Base-by-base conservation (phyloP, 2,797 vertebrate genomes). In the Catharus ustulatus region DNA sequence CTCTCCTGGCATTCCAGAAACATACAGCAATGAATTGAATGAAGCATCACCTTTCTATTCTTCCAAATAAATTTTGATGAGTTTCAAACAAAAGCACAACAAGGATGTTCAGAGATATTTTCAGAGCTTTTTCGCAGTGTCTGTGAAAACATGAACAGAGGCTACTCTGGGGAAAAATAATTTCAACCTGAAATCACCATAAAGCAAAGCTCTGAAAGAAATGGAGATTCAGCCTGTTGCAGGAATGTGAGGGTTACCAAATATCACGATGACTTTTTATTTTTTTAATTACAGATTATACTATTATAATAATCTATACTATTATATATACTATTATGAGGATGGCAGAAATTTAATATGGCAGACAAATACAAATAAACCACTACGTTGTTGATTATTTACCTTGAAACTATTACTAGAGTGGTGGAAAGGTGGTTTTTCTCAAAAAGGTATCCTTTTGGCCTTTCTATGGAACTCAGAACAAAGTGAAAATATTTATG, bases 401-500 rank as follows among this genome's bases (percentile, higher is more conserved):
- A 42, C 73, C 55, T 46, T 72, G 13, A 78, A 84, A 55, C 38
- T 30, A 14, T 43, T 80, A 15, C 38, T 30, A 4, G 22, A 36
- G 46, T 55, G 46, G 38, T 78, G 17, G 38, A 40, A 84, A 84
- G 54, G 69, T 59, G 58, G 0, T 74, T 83, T 77, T 52, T 46
- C 29, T 80, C 45, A 30, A 32, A 13, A 55, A 84, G 24, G 3
- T 58, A 22, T 91, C 29, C 38, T 58, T 38, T 66, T 75, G 71
- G 18, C 51, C 40, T 71, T 85, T 73, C 92, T 76, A 46, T 24
- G 51, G 52, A 69, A 34, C 42, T 80, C 62, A 72, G 62, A 81
- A 64, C 23, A 58, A 91, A 59, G 21, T 36, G 12, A 82, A 83
- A 83, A 71, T 54, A 89, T 95, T 92, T 91, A 89, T 57, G 30